Conservation (phyloP, 2,797 vertebrate genomes). For the Eulemur mongoz region DNA sequence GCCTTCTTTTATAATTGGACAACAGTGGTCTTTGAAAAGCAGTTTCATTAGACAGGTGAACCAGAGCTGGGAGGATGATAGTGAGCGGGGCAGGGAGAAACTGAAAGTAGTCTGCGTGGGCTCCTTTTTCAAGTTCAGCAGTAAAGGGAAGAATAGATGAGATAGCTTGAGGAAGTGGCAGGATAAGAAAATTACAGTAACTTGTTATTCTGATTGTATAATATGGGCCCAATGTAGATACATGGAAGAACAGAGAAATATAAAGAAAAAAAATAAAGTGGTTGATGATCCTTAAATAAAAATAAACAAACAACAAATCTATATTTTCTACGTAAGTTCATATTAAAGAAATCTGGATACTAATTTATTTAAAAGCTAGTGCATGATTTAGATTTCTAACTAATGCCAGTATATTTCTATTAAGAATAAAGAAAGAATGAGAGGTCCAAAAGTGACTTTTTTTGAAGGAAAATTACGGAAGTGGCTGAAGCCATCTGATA, state of each 20-base stretch:
- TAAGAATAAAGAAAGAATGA: not conserved
- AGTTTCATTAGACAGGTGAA: not conserved
- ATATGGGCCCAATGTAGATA: not conserved
- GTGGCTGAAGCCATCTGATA: not conserved
- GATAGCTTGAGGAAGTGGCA: not conserved
- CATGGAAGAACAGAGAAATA: not conserved
- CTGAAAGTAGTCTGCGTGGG: not conserved
- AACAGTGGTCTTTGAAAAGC: not conserved
- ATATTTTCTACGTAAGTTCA: not conserved
- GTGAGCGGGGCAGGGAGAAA: not conserved
- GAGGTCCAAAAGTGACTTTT: not conserved
- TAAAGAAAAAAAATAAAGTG: not conserved
- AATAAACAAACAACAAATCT: not conserved
- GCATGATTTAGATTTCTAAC: conserved; percentile 19
- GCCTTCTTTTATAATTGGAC: not conserved
- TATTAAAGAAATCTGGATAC: not conserved
- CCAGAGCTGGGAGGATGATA: not conserved
- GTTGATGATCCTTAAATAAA: conserved; percentile 14
- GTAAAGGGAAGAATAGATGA: not conserved
- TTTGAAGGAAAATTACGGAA: not conserved
- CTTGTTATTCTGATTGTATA: not conserved
- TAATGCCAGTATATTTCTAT: not conserved
- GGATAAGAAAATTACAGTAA: not conserved
- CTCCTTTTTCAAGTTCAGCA: not conserved
- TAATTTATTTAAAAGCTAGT: not conserved